phyloP scores from a whole-genome alignment of 1,140 invertebrate species.

The Calephelis nemesis region DNA sequence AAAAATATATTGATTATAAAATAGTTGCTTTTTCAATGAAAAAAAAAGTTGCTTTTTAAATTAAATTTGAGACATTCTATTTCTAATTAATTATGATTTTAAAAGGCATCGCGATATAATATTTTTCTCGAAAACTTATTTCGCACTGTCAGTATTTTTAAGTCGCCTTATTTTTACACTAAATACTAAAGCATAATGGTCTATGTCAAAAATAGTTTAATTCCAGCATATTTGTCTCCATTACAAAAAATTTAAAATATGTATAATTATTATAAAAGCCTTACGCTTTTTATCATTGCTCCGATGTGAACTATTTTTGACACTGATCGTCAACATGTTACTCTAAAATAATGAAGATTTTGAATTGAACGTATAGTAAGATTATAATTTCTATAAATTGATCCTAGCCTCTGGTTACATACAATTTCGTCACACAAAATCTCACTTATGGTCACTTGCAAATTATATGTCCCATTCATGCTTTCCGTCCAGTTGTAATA shows the following conservation, averaged over 20 bases:
- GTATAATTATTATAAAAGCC: not conserved
- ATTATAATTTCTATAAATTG: slow-evolving; percentile 7
- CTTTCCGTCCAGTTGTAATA: not conserved
- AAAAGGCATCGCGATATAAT: too few relatives aligned
- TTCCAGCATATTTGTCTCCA: not conserved
- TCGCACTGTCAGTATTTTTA: slow-evolving; percentile 5
- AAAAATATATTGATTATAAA: too few relatives aligned
- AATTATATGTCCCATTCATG: not conserved
- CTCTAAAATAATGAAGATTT: not conserved
- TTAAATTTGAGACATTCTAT: too few relatives aligned
- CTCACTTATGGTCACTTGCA: too few relatives aligned
- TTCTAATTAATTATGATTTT: too few relatives aligned
- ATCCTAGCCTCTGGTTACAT: slow-evolving; percentile 8
- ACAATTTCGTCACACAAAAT: not conserved
- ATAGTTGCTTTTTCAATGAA: too few relatives aligned
- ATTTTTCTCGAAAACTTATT: not conserved
- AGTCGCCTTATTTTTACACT: slow-evolving; percentile 16
- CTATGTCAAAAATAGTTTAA: slow-evolving; percentile 6
- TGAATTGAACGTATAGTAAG: not conserved
- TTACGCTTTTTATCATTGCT: too few relatives aligned
- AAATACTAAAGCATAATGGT: not conserved
- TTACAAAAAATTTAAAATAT: not conserved
- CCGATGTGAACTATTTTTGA: not conserved
- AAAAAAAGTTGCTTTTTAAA: too few relatives aligned
- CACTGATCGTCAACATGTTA: not conserved